Evolutionary conservation across 2,888 invertebrate genomes (phyloP), one percentile per base, ranked within the genome.

Genomic region (Pasiphila rectangulata): DNA sequence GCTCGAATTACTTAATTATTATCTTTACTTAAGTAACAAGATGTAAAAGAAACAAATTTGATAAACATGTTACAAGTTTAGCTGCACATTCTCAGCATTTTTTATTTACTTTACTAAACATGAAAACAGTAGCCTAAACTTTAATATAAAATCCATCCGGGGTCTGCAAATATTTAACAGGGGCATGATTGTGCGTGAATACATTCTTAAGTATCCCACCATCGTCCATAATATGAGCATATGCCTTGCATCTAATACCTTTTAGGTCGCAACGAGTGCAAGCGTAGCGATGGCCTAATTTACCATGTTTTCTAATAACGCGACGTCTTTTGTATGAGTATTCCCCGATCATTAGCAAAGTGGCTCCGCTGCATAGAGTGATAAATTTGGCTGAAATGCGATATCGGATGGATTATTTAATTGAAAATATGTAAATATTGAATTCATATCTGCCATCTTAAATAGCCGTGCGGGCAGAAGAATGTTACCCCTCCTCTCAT

Each of bases 161-260:
- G 4, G 35, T 51, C 15, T 7, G 4, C n/a, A 25, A 0, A 36
- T 39, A 49, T 6, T 37, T 29, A 2, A 35, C 17, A 5, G 56
- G 50, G 1, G 16, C n/a, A 16, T 61, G 60, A 12, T 53, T 53
- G 24, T 56, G 56, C 0, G 16, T 10, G 9, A 35, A 9, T 4
- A 13, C 15, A 5, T 20, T 25, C 34, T 46, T 51, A 3, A 24
- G 9, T 12, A 54, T 44, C 1, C 30, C 25, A 12, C 41, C 42
- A 9, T 38, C 24, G 1, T 20, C 1, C 1, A 39, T 34, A 17
- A 56, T 32, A 16, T 48, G 41, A 0, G 45, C 40, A 19, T 21
- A 37, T 2, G 56, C 56, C 4, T 36, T 46, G 15, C 56, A 56
- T 17, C 41, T 43, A 1, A 19, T 29, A 3, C 19, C 36, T 2